phyloP scores from a whole-genome alignment of 2,888 invertebrate genomes.

The Byasa hedistus region DNA sequence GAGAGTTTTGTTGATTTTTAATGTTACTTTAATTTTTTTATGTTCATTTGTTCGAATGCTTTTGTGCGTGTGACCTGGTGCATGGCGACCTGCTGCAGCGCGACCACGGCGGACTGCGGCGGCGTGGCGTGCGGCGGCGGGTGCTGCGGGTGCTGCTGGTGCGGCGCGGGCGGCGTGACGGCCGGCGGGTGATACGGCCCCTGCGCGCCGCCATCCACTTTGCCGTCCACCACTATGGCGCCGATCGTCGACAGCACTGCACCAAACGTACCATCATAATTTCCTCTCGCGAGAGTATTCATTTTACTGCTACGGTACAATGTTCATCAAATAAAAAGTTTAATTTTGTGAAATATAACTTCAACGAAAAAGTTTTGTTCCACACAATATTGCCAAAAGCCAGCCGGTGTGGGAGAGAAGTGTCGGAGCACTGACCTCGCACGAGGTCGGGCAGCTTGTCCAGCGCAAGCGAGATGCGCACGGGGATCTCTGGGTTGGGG shows the following conservation, averaged over 20 bases:
- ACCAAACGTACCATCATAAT: not conserved
- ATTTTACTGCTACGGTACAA: no score
- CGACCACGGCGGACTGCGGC: slow-evolving; percentile 56
- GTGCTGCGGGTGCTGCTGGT: slow-evolving; percentile 48
- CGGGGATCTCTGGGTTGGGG: slow-evolving; percentile 93
- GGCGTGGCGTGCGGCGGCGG: slow-evolving; percentile 36
- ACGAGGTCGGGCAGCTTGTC: slow-evolving; percentile 90
- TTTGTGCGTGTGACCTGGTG: slow-evolving; percentile 55
- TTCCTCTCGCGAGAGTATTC: no score
- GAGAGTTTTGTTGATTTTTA: no score
- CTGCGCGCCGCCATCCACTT: slow-evolving; percentile 80
- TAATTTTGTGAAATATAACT: no score
- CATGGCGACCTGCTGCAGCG: slow-evolving; percentile 71
- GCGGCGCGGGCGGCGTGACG: slow-evolving; percentile 37
- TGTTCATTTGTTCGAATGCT: no score
- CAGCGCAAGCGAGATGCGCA: slow-evolving; percentile 88
- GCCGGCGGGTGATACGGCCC: slow-evolving; percentile 36
- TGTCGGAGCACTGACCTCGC: slow-evolving; percentile 77
- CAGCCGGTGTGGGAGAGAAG: no score
- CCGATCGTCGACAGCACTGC: slow-evolving; percentile 88
- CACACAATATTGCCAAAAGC: no score
- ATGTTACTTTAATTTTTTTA: no score
- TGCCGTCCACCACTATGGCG: slow-evolving; percentile 90
- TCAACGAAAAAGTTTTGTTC: no score
- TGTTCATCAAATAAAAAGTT: no score